Percentiles rank a stretch among this genome's conserved stretches.
Evolutionary conservation across 2,113 vertebrate species (phyloP).

Genomic region (Danio rerio): GRCz12tu NC_133196.1:34501501-34502000

Average conservation of each 20-base stretch:
- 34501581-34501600: neutral
- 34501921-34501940: too few species aligned
- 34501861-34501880: too few species aligned
- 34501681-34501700: neutral
- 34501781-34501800: too few species aligned
- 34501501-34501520: conserved; percentile 34
- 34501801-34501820: too few species aligned
- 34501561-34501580: neutral
- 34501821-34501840: too few species aligned
- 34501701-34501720: neutral
- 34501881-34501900: too few species aligned
- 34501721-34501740: neutral
- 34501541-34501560: conserved; percentile 5
- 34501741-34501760: neutral
- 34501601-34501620: neutral
- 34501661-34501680: neutral
- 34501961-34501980: too few species aligned
- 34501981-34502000: too few species aligned
- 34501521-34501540: neutral
- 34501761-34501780: neutral
- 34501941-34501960: too few species aligned
- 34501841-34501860: too few species aligned
- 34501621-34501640: neutral
- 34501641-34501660: neutral
- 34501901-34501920: too few species aligned